Evolutionary conservation across 2,888 invertebrate genomes (phyloP), one percentile per base, ranked within the genome.

Genomic region (Eupithecia vulgata): DNA sequence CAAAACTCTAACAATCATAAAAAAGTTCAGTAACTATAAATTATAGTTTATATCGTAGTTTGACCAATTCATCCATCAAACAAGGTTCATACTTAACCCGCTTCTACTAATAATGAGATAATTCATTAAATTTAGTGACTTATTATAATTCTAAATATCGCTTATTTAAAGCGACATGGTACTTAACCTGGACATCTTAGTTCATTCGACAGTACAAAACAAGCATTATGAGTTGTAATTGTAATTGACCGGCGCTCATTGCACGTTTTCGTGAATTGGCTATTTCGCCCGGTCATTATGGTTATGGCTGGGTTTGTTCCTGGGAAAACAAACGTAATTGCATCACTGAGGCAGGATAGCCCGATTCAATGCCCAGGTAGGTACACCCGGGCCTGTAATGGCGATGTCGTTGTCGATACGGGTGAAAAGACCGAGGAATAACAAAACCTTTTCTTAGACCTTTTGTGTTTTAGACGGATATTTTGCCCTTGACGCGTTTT

Each of bases 321-420:
- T 78, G 75, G 78, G 78, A 80, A 81, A 82, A 81, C 82, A 78
- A 76, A 80, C 78, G 81, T 81, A 83, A 83, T 85, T 83, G 80
- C 79, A 81, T 79, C 80, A 77, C 69, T 66, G 64, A 73, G 37
- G 65, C 62, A 35, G n/a, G 42, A 65, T 30, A 57, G 71, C 57
- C 13, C 57, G 73, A 74, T 68, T 76, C 74, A 40, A 21, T 40
- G 65, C 37, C 65, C 40, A 67, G 72, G 74, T 76, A 67, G 72
- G 74, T 76, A 73, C 42, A 57, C 48, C 62, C 40, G 35, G n/a
- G 65, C 15, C 30, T 40, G 37, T 66, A 66, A 59, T 25, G 25
- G 35, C 15, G 40, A 71, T 62, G 10, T 67, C 59, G 67, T 35
- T 45, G 61, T 62, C 45, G 67, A 62, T 67, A 67, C 64, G 64